Evolutionary conservation across 2,113 vertebrate species (phyloP), one percentile per base, ranked within the genome.

Genomic region (Theropithecus gelada): DNA sequence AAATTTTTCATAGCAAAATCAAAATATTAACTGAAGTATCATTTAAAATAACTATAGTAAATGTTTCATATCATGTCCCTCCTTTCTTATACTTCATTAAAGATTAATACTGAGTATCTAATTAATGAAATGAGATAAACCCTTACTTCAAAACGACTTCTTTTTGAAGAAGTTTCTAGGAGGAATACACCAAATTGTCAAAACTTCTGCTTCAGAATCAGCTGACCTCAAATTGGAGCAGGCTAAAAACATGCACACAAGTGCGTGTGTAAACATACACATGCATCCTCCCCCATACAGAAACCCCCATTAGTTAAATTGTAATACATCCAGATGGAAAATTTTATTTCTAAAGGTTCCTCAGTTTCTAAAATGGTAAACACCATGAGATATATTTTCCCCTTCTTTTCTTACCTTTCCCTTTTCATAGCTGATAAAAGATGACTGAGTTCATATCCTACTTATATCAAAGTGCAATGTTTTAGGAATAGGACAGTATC

Each of bases 121-220:
- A 95, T 52, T 73, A 94, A 61, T 95, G 57, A 95, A 93, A 64
- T 76, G 30, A 93, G 52, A 82, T 32, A 89, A 25, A 86, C 6
- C 5, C 85, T 94, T 89, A 86, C 32, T 80, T 57, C 32, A 76
- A 50, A 92, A 79, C 78, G 20, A 61, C 2, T 22, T 68, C 79
- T 78, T 64, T 61, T 30, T 64, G 61, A 11, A 9, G 23, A 92
- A 73, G 6, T 91, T 96, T 92, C 86, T 72, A 72, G 14, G 20
- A 76, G 25, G 32, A 92, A 96, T 61, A 90, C 1, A 93, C 5
- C 48, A 94, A 95, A 88, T 68, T 85, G 18, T 43, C 18, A 72
- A 93, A 70, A 68, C 8, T 32, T 94, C 38, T 85, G 30, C 59
- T 94, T 91, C 40, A 81, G n/a, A 93, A 79, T 90, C n/a, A 89